Evolutionary conservation across 2,797 vertebrate genomes (phyloP).

Genomic region (Eleutherodactylus coqui): DNA sequence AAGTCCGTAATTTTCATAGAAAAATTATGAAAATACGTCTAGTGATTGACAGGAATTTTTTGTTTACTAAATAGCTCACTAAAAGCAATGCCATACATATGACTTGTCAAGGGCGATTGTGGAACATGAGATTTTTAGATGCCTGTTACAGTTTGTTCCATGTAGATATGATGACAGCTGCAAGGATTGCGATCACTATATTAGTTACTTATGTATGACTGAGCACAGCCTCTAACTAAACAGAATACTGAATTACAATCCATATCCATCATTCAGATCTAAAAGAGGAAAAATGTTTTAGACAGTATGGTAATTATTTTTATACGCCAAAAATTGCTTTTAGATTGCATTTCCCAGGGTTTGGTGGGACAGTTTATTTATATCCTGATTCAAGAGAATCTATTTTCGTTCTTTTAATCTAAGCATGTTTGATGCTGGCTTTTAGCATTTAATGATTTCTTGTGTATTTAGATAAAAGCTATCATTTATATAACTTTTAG

Average conservation of each 20-base stretch:
- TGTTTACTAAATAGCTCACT: slow-evolving; percentile 52
- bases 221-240: slow-evolving; percentile 30
- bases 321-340: slow-evolving; percentile 53
- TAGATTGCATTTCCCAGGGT: slow-evolving; percentile 52
- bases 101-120: slow-evolving; percentile 64
- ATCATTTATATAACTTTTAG: slow-evolving; percentile 9
- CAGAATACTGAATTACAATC: slow-evolving; percentile 16
- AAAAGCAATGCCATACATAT: slow-evolving; percentile 39
- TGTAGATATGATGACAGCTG: slow-evolving; percentile 42
- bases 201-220: slow-evolving; percentile 63
- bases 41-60: slow-evolving; percentile 2
- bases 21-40: not conserved
- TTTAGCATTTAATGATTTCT: slow-evolving; percentile 33
- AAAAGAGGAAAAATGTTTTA: slow-evolving; percentile 52
- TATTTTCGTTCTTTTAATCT: slow-evolving; percentile 50
- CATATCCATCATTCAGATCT: slow-evolving; percentile 29
- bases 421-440: slow-evolving; percentile 26
- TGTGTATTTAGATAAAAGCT: slow-evolving; percentile 16
- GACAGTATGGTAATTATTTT: slow-evolving; percentile 61
- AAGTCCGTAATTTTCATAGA: not conserved
- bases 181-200: slow-evolving; percentile 16
- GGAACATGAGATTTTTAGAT: slow-evolving; percentile 57
- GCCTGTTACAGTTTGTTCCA: slow-evolving; percentile 21
- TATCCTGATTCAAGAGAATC: slow-evolving; percentile 40
- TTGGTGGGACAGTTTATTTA: slow-evolving; percentile 34